Conservation (phyloP, 2,888 invertebrate species). For the Branchellion lobata region DNA sequence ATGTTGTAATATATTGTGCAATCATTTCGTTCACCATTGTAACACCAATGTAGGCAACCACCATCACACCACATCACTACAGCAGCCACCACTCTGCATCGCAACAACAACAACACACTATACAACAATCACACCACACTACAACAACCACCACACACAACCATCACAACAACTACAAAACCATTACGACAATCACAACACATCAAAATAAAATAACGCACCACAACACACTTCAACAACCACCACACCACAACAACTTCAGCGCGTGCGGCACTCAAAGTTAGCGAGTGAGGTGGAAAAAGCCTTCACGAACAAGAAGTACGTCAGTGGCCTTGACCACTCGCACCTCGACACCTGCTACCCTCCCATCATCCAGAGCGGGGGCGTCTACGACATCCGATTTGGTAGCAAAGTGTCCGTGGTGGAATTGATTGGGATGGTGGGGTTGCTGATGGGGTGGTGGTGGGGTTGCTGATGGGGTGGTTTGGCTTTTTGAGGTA, state of each 20-base stretch:
- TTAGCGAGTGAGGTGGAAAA: constrained; percentile 90
- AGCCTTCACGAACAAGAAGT: constrained; percentile 91
- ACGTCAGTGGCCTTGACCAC: constrained; percentile 84
- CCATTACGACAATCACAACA: neutral
- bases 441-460: neutral
- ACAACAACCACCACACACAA: neutral
- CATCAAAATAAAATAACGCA: too few species aligned
- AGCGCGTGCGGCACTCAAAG: constrained; percentile 94
- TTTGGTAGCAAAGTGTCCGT: constrained; percentile 78
- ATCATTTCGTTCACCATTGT: too few species aligned
- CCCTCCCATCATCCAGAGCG: constrained; percentile 97
- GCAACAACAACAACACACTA: too few species aligned
- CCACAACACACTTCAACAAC: neutral
- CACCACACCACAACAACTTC: constrained; percentile 56
- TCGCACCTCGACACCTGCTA: constrained; percentile 94
- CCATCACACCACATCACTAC: too few species aligned
- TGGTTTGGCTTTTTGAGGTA: neutral
- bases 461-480: neutral
- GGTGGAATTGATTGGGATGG: too few species aligned
- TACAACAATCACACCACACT: too few species aligned
- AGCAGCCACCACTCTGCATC: too few species aligned
- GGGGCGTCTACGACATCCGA: constrained; percentile 94
- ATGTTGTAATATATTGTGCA: too few species aligned
- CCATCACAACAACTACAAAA: neutral
- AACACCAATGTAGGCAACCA: too few species aligned